Percentiles rank a stretch among this genome's conserved stretches.
phyloP scores from a whole-genome alignment of 2,113 vertebrate species.

The Pholis gunnellus region DNA sequence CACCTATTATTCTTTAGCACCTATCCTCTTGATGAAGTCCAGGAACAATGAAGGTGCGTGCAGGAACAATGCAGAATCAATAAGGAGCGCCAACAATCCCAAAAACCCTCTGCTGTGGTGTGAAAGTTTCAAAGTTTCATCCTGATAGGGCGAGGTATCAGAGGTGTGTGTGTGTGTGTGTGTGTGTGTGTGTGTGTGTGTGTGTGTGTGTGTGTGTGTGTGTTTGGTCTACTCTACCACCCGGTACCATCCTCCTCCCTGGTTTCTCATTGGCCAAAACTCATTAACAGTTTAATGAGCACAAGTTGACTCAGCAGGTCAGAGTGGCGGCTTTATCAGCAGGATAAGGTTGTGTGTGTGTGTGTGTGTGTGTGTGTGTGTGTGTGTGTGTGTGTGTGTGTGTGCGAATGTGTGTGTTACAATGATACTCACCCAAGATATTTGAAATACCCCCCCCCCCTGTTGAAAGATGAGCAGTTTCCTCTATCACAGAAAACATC shows the following conservation, averaged over 20 bases:
- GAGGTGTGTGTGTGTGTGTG: neutral
- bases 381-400: neutral
- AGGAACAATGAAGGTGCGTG: neutral
- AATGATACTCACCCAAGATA: constrained; percentile 7
- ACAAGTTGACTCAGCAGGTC: constrained; percentile 65
- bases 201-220: neutral
- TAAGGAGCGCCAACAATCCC: constrained; percentile 43
- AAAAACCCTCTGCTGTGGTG: neutral
- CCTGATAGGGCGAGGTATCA: neutral
- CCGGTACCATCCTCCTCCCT: constrained; percentile 50
- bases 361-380: neutral
- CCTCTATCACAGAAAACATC: neutral
- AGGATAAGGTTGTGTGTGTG: constrained; percentile 31
- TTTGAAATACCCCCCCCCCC: neutral
- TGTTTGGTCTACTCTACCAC: constrained; percentile 21
- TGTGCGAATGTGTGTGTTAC: constrained; percentile 2
- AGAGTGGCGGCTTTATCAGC: constrained; percentile 40
- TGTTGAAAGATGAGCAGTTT: neutral
- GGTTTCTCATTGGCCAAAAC: constrained; percentile 39
- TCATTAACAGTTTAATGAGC: constrained; percentile 58
- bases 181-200: neutral
- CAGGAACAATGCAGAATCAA: neutral
- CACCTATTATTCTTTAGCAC: neutral
- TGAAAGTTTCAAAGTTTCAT: neutral
- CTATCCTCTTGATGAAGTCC: neutral